Percentiles rank a stretch among this genome's conserved stretches.
These are phyloP conservation scores for Isurus oxyrinchus DNA, from an alignment of 2,113 vertebrate genomes.

Conservation along the genomic window DNA sequence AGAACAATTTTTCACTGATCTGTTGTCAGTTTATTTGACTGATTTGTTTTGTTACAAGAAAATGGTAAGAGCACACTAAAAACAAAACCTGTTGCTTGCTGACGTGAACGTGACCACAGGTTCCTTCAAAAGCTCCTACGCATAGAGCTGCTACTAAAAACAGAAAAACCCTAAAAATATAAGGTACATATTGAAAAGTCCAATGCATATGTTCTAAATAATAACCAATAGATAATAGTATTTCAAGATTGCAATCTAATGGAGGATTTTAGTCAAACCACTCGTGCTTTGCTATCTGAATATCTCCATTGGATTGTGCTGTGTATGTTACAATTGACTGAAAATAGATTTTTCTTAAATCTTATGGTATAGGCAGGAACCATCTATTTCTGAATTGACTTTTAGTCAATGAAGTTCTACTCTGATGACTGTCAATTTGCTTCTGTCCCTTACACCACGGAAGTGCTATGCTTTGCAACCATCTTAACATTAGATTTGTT, in stretches of 20 bases:
- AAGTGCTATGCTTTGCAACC: not conserved
- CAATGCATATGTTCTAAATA: conserved; percentile 9
- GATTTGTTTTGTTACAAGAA: conserved; percentile 11
- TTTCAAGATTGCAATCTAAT: conserved; percentile 13
- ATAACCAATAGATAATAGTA: not conserved
- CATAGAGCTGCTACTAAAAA: not conserved
- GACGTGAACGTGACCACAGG: not conserved
- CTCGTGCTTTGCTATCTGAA: not conserved
- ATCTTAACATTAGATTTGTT: not conserved
- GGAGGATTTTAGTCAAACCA: conserved; percentile 14
- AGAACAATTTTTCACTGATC: not conserved
- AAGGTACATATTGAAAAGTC: not conserved
- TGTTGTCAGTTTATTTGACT: not conserved
- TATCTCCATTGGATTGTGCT: not conserved
- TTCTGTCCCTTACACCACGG: not conserved
- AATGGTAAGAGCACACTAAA: not conserved
- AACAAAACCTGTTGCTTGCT: conserved; percentile 2
- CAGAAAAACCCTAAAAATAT: conserved; percentile 15
- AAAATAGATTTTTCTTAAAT: not conserved
- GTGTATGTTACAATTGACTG: not conserved
- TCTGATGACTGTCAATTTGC: not conserved
- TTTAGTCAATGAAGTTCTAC: not conserved
- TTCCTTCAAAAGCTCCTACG: conserved; percentile 16
- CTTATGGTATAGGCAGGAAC: not conserved
- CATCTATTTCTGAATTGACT: not conserved